Base-by-base conservation (phyloP, 2,888 invertebrate genomes). In the Melanostoma scalare region DNA sequence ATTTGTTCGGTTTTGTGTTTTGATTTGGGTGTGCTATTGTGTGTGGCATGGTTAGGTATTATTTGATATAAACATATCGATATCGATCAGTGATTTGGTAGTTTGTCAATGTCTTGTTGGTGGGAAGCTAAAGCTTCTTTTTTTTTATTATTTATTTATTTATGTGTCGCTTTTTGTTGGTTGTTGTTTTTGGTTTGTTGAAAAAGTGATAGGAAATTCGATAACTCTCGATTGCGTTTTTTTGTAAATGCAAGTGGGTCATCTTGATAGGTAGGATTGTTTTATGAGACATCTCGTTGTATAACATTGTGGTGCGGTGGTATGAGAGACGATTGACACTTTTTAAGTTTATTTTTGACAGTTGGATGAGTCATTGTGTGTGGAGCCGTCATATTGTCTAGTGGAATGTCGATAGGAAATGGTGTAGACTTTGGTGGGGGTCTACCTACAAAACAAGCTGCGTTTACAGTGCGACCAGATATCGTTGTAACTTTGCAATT, bases 21-120 rank as follows among this genome's bases (percentile, higher is more conserved):
- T 50, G 31, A 31, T 38, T 50, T n/a, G 50, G 50, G 50, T 50
- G 36, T 48, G 48, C 61, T 63, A 38, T 63, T 50, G 50, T 50
- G 36, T 38, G 10, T 20, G 20, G 40, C 40, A 2, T 30, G 48
- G 8, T 31, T 46, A 61, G 8, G 48, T 48, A 63, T 48, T 50
- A 50, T 63, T 63, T 50, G 63, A 63, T 63, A 10, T 48, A 50
- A 63, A 50, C 50, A 31, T 50, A 38, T 63, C 63, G 48, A 63
- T 63, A 63, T 63, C 63, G 63, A 50, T 63, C 38, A 38, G 50
- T 63, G 30, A 50, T 31, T 48, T 38, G 35, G 61, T 63, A 63
- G 61, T 63, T 63, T 63, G 36, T 63, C 61, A 48, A 63, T 48
- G 61, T 63, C 61, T 63, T 36, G 30, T 48, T 63, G 46, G 61